These are phyloP conservation scores for Sciaenops ocellatus DNA, from an alignment of 2,797 vertebrate genomes.

Conservation along the genomic window DNA sequence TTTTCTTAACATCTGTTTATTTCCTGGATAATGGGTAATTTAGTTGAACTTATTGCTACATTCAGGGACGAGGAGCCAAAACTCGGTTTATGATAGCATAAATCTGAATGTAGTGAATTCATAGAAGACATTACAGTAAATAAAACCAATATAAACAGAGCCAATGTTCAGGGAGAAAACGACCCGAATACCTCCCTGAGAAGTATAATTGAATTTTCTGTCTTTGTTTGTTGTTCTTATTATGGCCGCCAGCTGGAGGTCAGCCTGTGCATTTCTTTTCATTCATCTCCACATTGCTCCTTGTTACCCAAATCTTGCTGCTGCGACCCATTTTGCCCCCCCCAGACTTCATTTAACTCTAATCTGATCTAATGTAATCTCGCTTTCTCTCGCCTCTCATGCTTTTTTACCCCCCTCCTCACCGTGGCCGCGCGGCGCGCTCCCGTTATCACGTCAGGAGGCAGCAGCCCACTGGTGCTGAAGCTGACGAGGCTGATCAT, in stretches of 20 bases:
- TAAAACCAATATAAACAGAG: neutral
- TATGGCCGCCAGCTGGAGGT: neutral
- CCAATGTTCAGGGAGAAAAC: neutral
- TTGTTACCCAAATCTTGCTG: constrained; percentile 25
- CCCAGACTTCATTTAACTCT: constrained; percentile 55
- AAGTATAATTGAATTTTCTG: neutral
- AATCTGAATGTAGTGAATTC: neutral
- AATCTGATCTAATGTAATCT: constrained; percentile 57
- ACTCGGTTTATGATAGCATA: neutral
- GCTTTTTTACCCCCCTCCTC: constrained; percentile 20
- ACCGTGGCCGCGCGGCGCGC: constrained; percentile 67
- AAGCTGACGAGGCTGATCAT: constrained; percentile 65
- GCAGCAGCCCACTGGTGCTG: constrained; percentile 74
- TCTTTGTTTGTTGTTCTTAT: neutral
- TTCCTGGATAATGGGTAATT: neutral
- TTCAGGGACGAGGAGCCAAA: neutral
- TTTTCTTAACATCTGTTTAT: neutral
- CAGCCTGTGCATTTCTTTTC: neutral
- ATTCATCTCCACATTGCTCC: neutral
- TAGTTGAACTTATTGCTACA: neutral
- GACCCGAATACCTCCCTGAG: neutral
- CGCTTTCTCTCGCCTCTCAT: constrained; percentile 39
- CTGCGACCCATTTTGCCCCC: constrained; percentile 25
- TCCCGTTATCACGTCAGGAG: constrained; percentile 75
- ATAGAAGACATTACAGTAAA: neutral